Base-by-base conservation (phyloP, 2,797 vertebrate genomes). In the Petrocephalus sullivani region DNA sequence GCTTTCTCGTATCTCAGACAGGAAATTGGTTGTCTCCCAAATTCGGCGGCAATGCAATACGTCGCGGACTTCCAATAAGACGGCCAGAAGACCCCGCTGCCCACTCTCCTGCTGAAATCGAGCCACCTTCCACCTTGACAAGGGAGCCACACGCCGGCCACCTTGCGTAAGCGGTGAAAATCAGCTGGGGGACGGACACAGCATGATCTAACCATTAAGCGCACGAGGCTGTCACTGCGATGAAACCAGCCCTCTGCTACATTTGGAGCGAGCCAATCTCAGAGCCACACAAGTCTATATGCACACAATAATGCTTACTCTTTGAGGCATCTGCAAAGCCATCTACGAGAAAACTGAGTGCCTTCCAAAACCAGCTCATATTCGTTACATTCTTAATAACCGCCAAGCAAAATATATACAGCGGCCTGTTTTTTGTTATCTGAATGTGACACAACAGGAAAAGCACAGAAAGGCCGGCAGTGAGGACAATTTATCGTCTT, bases 21-120 rank as follows among this genome's bases (percentile, higher is more conserved):
- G 60, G 87, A 88, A 88, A 88, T 67, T 67, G 78, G 78, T 61
- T 84, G 56, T 54, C 78, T 64, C 49, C 82, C 21, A 28, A 67
- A 51, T 60, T 88, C 46, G 8, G 28, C 16, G 7, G 21, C 49
- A 85, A 87, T 33, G 60, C 6, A 6, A 37, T 71, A 41, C 57
- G 7, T 8, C 71, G 19, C 37, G 16, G 81, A 82, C 53, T 2
- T 84, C 78, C 57, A 64, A 84, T 84, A 81, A 83, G 21, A 49
- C 8, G 9, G 49, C 5, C 61, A 6, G 37, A 4, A 10, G 46
- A 58, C 16, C 10, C 85, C 28, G 16, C 60, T 5, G 85, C 58
- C 28, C 1, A 14, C 23, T n/a, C 23, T 8, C 12, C 64, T n/a
- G 23, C 64, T 14, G 60, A 41, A 87, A 86, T 41, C n/a, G 16